phyloP scores from a whole-genome alignment of 2,113 vertebrate genomes.

The Cynopterus brachyotis region DNA sequence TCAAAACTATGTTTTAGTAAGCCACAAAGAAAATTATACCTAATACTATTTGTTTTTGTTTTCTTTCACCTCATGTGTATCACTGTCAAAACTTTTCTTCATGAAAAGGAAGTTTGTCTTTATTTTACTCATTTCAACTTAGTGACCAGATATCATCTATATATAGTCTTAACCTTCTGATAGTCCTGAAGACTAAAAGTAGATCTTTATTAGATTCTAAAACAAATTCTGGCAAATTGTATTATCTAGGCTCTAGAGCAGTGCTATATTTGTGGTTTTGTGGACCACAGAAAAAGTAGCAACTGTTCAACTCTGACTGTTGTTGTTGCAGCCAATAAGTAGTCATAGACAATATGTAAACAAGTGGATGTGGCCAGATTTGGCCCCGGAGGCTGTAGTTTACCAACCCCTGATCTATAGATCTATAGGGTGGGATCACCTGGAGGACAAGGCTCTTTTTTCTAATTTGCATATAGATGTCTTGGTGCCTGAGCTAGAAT shows the following conservation, averaged over 20 bases:
- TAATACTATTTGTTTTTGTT: neutral
- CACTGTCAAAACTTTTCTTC: neutral
- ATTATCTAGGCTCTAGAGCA: neutral
- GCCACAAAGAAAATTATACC: neutral
- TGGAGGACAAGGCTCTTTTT: neutral
- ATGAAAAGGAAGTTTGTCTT: neutral
- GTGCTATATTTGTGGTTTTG: neutral
- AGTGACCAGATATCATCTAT: neutral
- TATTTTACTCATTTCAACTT: constrained; percentile 27
- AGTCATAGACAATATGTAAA: neutral
- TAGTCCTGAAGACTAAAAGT: constrained; percentile 2
- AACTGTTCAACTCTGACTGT: neutral
- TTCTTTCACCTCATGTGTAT: neutral
- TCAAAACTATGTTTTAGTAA: constrained; percentile 3
- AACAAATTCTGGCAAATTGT: neutral
- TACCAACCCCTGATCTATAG: neutral
- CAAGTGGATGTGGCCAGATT: neutral
- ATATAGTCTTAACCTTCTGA: neutral
- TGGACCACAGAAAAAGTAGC: neutral
- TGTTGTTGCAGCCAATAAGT: neutral
- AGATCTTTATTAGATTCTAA: neutral
- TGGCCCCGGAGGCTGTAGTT: neutral
- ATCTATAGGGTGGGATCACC: neutral
- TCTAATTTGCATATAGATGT: neutral
- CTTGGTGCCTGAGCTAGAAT: neutral